phyloP scores from a whole-genome alignment of 2,797 vertebrate genomes.

The Chrosomus eos region DNA sequence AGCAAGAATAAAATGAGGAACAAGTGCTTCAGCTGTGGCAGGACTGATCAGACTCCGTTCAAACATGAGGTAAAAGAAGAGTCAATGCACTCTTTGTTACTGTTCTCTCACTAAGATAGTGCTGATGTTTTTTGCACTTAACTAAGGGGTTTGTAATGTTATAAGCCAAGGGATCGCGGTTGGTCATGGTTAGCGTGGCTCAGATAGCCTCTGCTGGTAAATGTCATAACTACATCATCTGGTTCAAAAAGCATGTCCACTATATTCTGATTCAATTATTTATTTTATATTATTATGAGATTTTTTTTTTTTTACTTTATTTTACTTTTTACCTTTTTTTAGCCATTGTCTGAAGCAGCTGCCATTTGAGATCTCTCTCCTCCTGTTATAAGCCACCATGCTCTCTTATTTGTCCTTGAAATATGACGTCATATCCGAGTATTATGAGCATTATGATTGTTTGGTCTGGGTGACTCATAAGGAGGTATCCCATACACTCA shows the following conservation, averaged over 20 bases:
- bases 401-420: conserved; percentile 64
- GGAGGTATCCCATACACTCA: conserved; percentile 19
- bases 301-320: too few species aligned
- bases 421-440: conserved; percentile 71
- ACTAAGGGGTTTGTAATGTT: neutral
- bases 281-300: too few species aligned
- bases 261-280: too few species aligned
- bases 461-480: conserved; percentile 62
- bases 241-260: neutral
- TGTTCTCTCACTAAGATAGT: neutral
- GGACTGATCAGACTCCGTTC: neutral
- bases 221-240: neutral
- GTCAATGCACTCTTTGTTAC: neutral
- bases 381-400: conserved; percentile 58
- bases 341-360: neutral
- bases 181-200: neutral
- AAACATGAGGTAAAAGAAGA: neutral
- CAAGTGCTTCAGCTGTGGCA: neutral
- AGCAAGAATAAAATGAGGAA: neutral
- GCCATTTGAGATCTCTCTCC: neutral
- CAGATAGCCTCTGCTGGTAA: neutral
- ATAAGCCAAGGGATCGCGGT: neutral
- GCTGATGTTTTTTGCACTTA: neutral
- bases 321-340: neutral
- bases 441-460: conserved; percentile 67